Conservation (phyloP, 2,797 vertebrate genomes). For the Enteromius anoplus region DNA sequence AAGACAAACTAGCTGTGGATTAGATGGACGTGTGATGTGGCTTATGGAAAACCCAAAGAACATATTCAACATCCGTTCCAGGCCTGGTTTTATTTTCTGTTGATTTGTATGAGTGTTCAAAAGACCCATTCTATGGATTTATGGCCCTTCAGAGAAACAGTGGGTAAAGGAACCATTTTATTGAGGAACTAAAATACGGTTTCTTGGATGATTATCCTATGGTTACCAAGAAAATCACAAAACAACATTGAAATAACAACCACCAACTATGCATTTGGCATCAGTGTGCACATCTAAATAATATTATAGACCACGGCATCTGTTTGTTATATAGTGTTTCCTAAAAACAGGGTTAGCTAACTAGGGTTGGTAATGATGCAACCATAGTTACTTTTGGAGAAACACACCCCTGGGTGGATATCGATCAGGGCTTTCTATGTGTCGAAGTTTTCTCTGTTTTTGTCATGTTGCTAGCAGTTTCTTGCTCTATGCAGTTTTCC, state of each 20-base stretch:
- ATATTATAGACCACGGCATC: slow-evolving; percentile 54
- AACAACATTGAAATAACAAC: slow-evolving; percentile 57
- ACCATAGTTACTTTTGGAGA: neutral
- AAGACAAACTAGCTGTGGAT: slow-evolving; percentile 49
- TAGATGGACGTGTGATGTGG: slow-evolving; percentile 59
- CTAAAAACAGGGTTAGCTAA: neutral
- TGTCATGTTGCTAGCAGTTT: neutral
- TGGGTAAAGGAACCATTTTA: slow-evolving; percentile 64
- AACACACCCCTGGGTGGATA: neutral
- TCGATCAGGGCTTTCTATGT: neutral
- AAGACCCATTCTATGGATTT: slow-evolving; percentile 61
- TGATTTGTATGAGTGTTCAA: slow-evolving; percentile 55
- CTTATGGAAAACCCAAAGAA: slow-evolving; percentile 58
- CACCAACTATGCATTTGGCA: slow-evolving; percentile 62
- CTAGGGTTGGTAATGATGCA: neutral
- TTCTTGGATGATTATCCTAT: slow-evolving; percentile 66
- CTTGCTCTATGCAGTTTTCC: neutral
- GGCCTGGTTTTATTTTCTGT: slow-evolving; percentile 56
- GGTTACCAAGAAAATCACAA: slow-evolving; percentile 70
- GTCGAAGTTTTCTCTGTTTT: neutral
- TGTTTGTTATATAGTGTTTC: slow-evolving; percentile 50
- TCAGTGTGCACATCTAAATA: slow-evolving; percentile 59
- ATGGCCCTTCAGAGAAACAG: slow-evolving; percentile 54
- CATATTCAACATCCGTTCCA: slow-evolving; percentile 62
- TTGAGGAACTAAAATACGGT: slow-evolving; percentile 63